Conservation (phyloP, 2,113 vertebrate species). For the Corapipo altera region DNA sequence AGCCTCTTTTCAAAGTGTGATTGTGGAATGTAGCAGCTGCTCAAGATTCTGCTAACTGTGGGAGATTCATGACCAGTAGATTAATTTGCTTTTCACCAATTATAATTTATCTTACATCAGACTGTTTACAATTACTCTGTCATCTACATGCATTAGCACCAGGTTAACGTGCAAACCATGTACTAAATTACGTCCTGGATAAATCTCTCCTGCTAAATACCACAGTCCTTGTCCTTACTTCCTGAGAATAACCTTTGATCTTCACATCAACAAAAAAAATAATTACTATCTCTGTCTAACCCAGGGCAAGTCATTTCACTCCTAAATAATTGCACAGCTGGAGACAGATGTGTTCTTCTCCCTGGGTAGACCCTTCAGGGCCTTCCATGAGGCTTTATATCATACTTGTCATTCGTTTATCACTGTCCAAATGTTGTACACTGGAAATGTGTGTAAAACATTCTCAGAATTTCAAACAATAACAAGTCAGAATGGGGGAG, state of each 20-base stretch:
- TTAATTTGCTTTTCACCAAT: conserved; percentile 73
- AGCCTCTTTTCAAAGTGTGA: conserved; percentile 48
- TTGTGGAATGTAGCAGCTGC: conserved; percentile 42
- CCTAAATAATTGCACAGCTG: conserved; percentile 75
- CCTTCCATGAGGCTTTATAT: conserved; percentile 74
- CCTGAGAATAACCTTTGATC: conserved; percentile 79
- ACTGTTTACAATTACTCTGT: conserved; percentile 74
- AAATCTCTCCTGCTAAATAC: conserved; percentile 72
- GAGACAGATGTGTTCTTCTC: conserved; percentile 78
- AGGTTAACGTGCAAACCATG: conserved; percentile 72
- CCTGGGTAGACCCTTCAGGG: conserved; percentile 59
- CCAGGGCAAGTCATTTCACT: conserved; percentile 60
- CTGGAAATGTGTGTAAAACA: conserved; percentile 81
- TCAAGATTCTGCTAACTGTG: conserved; percentile 47
- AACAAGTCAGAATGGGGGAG: conserved; percentile 67
- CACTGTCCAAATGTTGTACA: conserved; percentile 77
- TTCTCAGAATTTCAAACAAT: conserved; percentile 82
- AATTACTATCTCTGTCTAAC: conserved; percentile 73
- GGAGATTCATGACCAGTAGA: conserved; percentile 66
- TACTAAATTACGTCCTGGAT: conserved; percentile 62
- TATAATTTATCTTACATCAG: conserved; percentile 72
- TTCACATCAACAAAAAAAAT: conserved; percentile 73
- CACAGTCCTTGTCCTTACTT: conserved; percentile 60
- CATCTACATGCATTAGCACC: conserved; percentile 70
- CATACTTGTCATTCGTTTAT: conserved; percentile 82